Percentiles rank a stretch among this genome's conserved stretches.
Evolutionary conservation across 2,888 invertebrate genomes (phyloP).

Genomic region (Hedychridium roseum): DNA sequence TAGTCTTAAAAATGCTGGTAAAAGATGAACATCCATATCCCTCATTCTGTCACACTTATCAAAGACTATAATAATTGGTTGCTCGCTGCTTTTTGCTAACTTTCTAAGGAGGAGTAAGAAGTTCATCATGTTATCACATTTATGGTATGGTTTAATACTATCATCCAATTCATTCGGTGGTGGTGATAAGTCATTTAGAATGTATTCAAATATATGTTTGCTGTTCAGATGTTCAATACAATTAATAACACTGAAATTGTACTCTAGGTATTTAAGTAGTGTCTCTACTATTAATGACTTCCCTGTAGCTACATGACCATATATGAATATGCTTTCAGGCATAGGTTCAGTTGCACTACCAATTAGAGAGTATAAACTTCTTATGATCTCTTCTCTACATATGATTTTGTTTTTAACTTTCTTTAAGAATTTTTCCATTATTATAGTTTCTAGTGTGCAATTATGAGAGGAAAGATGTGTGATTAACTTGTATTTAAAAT

Average conservation of each 20-base stretch:
- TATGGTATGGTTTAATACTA: conserved; percentile 62
- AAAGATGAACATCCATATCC: conserved; percentile 76
- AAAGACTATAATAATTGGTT: conserved; percentile 73
- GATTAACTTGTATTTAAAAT: no score
- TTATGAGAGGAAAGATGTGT: no score
- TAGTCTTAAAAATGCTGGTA: conserved; percentile 77
- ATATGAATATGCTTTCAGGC: conserved; percentile 77
- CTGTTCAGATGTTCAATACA: conserved; percentile 83
- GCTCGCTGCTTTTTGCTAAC: conserved; percentile 54
- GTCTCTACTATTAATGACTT: conserved; percentile 77
- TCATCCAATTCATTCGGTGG: conserved; percentile 59
- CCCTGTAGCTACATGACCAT: conserved; percentile 86
- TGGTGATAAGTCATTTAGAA: conserved; percentile 70
- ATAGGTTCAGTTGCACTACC: conserved; percentile 70
- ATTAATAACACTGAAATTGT: conserved; percentile 74
- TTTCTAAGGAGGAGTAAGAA: conserved; percentile 68
- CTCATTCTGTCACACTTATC: conserved; percentile 85
- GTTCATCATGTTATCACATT: conserved; percentile 76
- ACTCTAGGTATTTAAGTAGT: conserved; percentile 68
- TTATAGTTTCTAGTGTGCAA: conserved; percentile 10
- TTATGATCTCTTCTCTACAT: conserved; percentile 66
- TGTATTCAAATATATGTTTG: conserved; percentile 79
- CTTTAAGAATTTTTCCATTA: conserved; percentile 66
- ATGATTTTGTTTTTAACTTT: conserved; percentile 56
- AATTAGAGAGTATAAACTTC: conserved; percentile 65